A percentile compares a stretch with the other conserved stretches of the same genome.
Conservation (phyloP, 1,140 invertebrate genomes). For the Rhizoglyphus robini region DNA sequence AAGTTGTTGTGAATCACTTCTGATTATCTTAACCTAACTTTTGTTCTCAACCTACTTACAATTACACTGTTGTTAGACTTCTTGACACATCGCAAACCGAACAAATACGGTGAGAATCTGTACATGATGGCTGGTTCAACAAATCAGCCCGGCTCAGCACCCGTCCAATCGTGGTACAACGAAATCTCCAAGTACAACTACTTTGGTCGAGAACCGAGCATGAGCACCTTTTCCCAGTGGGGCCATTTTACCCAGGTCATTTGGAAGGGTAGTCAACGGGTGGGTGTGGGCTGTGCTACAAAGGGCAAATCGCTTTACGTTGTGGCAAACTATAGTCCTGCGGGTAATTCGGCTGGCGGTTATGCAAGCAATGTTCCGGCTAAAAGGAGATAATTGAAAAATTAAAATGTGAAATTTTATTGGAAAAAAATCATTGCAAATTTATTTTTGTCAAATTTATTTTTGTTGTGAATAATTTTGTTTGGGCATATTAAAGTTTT, state of each 20-base stretch:
- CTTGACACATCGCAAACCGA: constrained; percentile 43
- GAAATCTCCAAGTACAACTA: constrained; percentile 12
- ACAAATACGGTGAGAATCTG: constrained; percentile 59
- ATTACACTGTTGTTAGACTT: background rate
- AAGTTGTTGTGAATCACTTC: no score
- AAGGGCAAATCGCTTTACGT: constrained; percentile 42
- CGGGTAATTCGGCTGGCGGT: constrained; percentile 57
- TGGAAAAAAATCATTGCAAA: no score
- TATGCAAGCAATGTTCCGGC: constrained; percentile 56
- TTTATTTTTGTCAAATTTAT: no score
- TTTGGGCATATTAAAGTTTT: no score
- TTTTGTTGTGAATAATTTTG: no score
- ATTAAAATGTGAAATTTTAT: no score
- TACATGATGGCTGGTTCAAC: constrained; percentile 39
- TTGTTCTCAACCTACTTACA: background rate
- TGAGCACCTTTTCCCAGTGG: background rate
- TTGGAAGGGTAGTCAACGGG: constrained; percentile 54
- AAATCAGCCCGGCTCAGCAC: background rate
- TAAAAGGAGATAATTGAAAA: no score
- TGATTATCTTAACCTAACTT: no score
- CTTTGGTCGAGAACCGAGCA: no score
- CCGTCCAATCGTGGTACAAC: constrained; percentile 16
- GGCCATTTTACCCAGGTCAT: constrained; percentile 38
- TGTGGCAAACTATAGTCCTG: constrained; percentile 69
- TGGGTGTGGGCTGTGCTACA: constrained; percentile 54